Evolutionary conservation across 1,140 invertebrate species (phyloP).

Genomic region (Drosophila teissieri): DNA sequence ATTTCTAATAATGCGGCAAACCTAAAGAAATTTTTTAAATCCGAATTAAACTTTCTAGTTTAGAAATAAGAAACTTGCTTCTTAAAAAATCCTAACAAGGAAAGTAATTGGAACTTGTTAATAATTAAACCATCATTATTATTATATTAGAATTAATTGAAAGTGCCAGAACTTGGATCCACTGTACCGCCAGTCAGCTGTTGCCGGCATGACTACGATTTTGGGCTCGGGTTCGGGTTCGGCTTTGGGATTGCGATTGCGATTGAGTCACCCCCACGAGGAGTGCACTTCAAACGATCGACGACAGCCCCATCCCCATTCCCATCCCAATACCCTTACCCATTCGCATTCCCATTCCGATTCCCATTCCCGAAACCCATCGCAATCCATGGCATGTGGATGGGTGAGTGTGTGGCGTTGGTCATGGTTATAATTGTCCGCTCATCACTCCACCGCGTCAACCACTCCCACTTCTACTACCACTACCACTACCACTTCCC

Average conservation of each 20-base stretch:
- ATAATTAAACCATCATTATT: too few relatives aligned
- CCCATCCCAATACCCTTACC: not conserved
- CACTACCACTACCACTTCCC: conserved; percentile 10
- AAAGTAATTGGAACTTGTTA: too few relatives aligned
- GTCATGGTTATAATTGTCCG: conserved; percentile 64
- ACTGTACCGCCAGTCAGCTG: conserved; percentile 25
- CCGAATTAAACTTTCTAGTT: too few relatives aligned
- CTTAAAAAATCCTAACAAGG: too few relatives aligned
- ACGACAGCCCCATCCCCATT: not conserved
- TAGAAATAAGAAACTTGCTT: too few relatives aligned
- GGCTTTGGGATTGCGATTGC: not conserved
- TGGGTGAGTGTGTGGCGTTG: conserved; percentile 51
- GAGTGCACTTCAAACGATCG: conserved; percentile 40
- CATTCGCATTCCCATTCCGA: not conserved
- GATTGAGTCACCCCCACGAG: conserved; percentile 42
- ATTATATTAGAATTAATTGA: too few relatives aligned
- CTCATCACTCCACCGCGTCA: conserved; percentile 51
- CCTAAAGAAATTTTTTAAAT: too few relatives aligned
- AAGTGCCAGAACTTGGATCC: not conserved
- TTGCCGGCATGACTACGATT: conserved; percentile 12
- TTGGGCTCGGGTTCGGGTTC: not conserved
- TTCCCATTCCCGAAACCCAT: not conserved
- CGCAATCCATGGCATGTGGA: conserved; percentile 6
- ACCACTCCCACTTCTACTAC: conserved; percentile 1
- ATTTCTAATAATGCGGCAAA: too few relatives aligned